These are phyloP conservation scores for Scaptomyza graminum DNA, from an alignment of 1,140 invertebrate species.

Conservation along the genomic window DNA sequence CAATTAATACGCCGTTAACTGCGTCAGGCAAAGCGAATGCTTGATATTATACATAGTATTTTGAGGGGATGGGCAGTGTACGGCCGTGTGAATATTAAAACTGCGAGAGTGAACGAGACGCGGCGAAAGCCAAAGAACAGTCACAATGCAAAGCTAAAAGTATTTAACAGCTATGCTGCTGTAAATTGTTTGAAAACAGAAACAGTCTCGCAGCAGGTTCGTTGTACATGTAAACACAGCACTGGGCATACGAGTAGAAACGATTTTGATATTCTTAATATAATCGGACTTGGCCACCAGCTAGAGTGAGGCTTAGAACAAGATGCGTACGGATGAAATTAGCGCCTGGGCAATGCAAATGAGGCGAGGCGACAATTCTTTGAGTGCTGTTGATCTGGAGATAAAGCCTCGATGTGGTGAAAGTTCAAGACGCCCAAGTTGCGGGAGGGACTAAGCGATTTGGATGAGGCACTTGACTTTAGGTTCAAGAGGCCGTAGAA, in stretches of 20 bases:
- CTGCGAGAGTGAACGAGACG: constrained; percentile 4
- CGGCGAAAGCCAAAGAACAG: constrained; percentile 13
- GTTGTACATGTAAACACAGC: constrained; percentile 12
- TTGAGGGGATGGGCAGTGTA: too few species aligned
- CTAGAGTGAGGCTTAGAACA: constrained; percentile 42
- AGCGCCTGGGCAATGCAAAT: constrained; percentile 86
- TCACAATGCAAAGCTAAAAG: constrained; percentile 29
- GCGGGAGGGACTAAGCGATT: constrained; percentile 84
- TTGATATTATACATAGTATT: constrained; percentile 9
- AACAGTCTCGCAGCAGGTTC: constrained; percentile 6
- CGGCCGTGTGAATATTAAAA: neutral
- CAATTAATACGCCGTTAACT: constrained; percentile 9
- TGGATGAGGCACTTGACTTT: constrained; percentile 20
- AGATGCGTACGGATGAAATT: constrained; percentile 84
- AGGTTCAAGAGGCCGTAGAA: constrained; percentile 45
- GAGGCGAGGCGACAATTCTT: constrained; percentile 86
- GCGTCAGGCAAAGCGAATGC: neutral
- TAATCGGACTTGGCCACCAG: constrained; percentile 29
- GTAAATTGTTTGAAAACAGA: constrained; percentile 21
- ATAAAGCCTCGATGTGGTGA: constrained; percentile 86
- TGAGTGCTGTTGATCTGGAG: constrained; percentile 85
- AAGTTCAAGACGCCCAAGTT: constrained; percentile 85
- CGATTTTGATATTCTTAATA: neutral
- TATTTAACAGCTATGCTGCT: neutral
- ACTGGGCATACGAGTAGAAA: neutral